Conservation (phyloP, 2,797 vertebrate species). For the Intellagama lesueurii region DNA sequence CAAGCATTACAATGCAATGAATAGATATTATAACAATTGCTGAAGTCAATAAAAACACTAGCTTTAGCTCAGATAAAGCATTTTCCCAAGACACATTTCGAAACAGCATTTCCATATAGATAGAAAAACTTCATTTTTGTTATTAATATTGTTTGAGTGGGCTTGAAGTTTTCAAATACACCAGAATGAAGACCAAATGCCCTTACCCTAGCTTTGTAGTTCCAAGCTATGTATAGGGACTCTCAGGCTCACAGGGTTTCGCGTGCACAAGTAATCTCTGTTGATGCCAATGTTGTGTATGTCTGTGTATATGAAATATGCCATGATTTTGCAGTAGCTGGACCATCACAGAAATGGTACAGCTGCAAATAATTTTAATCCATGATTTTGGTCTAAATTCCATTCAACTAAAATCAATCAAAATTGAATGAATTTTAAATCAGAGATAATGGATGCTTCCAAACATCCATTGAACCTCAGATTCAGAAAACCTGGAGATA, state of each 20-base stretch:
- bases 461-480: not conserved
- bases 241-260: not conserved
- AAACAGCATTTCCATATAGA: slow-evolving; percentile 39
- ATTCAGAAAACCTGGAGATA: not conserved
- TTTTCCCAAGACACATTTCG: slow-evolving; percentile 28
- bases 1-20: slow-evolving; percentile 42
- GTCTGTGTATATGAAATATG: not conserved
- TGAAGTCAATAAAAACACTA: slow-evolving; percentile 53
- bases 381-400: too few relatives aligned
- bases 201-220: not conserved
- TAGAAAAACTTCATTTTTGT: slow-evolving; percentile 47
- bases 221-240: not conserved
- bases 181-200: slow-evolving; percentile 6
- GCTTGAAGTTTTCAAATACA: slow-evolving; percentile 28
- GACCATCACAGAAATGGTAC: too few relatives aligned
- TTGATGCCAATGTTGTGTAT: not conserved
- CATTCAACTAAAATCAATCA: too few relatives aligned
- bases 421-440: not conserved
- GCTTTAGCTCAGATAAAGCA: slow-evolving; percentile 13
- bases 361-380: too few relatives aligned
- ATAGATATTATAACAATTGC: slow-evolving; percentile 50
- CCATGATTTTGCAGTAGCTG: not conserved
- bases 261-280: not conserved
- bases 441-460: not conserved
- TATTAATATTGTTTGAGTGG: slow-evolving; percentile 29